Percentiles rank a stretch among this genome's conserved stretches.
These are phyloP conservation scores for Sinocyclocheilus maitianheensis DNA, from an alignment of 2,113 vertebrate genomes.

Conservation along the genomic window DNA sequence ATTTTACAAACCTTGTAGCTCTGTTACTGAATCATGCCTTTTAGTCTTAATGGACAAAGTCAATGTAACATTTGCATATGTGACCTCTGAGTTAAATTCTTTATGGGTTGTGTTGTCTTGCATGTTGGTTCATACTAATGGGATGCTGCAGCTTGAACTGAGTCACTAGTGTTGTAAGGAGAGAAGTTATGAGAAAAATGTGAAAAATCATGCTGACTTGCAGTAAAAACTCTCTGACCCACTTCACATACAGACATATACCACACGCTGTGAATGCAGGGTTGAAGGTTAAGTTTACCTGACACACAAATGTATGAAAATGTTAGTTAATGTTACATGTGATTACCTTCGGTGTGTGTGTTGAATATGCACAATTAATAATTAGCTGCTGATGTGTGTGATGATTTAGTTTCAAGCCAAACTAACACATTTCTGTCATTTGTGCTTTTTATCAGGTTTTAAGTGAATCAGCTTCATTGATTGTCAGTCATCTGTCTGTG, in stretches of 20 bases:
- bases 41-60: too few species aligned
- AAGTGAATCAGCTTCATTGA: background rate
- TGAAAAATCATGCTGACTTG: conserved; percentile 38
- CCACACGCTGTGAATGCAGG: conserved; percentile 46
- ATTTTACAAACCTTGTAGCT: background rate
- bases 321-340: background rate
- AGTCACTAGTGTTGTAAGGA: conserved; percentile 25
- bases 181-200: conserved; percentile 8
- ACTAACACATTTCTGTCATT: background rate
- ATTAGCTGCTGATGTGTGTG: background rate
- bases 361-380: conserved; percentile 1
- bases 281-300: background rate
- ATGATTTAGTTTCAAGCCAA: conserved; percentile 2
- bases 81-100: background rate
- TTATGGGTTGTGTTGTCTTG: background rate
- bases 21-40: too few species aligned
- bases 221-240: background rate
- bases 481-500: background rate
- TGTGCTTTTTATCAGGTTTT: background rate
- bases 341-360: background rate
- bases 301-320: background rate
- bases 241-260: conserved; percentile 47
- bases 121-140: conserved; percentile 28
- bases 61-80: too few species aligned
- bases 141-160: conserved; percentile 27